Conservation (phyloP, 2,113 vertebrate genomes). For the Alligator sinensis region DNA sequence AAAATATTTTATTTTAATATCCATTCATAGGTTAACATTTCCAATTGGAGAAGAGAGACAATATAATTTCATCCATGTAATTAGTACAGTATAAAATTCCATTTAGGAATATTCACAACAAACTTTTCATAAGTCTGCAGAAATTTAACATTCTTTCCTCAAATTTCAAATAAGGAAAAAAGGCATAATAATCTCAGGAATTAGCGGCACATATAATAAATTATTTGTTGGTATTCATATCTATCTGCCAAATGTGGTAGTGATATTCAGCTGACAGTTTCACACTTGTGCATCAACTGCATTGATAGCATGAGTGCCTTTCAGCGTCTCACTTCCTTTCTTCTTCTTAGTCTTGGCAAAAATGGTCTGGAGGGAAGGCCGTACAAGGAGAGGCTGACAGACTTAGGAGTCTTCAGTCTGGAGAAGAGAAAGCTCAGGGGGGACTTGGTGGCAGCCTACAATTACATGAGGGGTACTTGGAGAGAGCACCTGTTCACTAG, state of each 20-base stretch:
- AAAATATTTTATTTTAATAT: background rate
- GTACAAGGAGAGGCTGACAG: too few species aligned
- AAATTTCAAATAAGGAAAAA: background rate
- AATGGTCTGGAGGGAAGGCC: too few species aligned
- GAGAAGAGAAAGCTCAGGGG: too few species aligned
- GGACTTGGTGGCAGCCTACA: too few species aligned
- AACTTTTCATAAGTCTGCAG: background rate
- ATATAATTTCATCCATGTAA: background rate
- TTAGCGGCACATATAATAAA: background rate
- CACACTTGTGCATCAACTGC: background rate
- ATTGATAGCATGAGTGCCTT: background rate
- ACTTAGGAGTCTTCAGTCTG: too few species aligned
- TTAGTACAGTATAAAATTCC: background rate
- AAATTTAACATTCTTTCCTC: background rate
- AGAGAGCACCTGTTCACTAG: too few species aligned
- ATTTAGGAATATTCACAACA: background rate
- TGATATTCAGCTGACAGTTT: background rate
- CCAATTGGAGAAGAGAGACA: background rate
- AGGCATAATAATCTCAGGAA: background rate
- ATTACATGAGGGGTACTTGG: too few species aligned
- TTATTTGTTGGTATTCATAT: background rate
- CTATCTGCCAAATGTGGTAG: background rate
- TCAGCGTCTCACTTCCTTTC: background rate
- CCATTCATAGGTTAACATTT: background rate
- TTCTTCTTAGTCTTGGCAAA: accelerated